Conservation (phyloP, 2,113 vertebrate genomes). For the Hemichromis elongatus region DNA sequence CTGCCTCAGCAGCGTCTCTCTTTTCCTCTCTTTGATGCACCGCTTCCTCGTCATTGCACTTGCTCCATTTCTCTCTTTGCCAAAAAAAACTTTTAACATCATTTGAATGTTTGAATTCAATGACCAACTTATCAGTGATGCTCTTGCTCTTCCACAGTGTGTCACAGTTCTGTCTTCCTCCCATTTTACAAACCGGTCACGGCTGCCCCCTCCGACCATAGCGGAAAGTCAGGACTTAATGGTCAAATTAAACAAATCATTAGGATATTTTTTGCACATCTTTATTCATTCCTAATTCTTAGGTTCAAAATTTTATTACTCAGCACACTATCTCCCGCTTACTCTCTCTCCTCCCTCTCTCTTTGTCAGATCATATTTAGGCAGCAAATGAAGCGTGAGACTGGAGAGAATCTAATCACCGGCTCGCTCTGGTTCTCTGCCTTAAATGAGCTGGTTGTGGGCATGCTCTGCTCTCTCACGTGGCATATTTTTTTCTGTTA, state of each 20-base stretch:
- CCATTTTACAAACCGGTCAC: not conserved
- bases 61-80: not conserved
- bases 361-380: constrained; percentile 29
- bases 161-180: not conserved
- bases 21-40: constrained; percentile 30
- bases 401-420: constrained; percentile 1
- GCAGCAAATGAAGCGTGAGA: not conserved
- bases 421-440: not conserved
- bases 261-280: not conserved
- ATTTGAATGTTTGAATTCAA: not conserved
- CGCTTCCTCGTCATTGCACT: constrained; percentile 2
- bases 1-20: constrained; percentile 24
- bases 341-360: not conserved
- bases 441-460: not conserved
- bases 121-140: not conserved
- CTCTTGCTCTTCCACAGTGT: not conserved
- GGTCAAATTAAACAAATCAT: not conserved
- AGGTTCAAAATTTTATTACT: not conserved
- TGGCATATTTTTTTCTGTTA: constrained; percentile 2
- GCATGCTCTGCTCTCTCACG: constrained; percentile 11
- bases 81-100: constrained; percentile 7
- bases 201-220: not conserved
- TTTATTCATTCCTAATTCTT: not conserved
- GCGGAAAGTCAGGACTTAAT: not conserved
- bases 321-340: not conserved